Conservation (phyloP, 2,888 invertebrate species). For the Andrena chrysosceles region DNA sequence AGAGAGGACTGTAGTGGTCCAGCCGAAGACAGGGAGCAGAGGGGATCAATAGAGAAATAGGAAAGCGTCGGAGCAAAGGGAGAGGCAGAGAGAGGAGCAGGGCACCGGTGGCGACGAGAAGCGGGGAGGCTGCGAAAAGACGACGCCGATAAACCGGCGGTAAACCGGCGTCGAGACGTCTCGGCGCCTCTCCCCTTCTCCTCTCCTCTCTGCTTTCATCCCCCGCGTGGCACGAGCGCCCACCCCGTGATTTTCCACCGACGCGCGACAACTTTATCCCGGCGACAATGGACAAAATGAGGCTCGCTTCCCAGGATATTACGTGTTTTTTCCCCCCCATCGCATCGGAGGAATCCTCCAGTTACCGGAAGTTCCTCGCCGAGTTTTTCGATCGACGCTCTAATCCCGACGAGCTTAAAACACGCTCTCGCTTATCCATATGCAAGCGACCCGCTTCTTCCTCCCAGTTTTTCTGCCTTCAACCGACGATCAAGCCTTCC, state of each 20-base stretch:
- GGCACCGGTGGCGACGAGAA: slow-evolving; percentile 18
- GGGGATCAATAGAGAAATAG: slow-evolving; percentile 60
- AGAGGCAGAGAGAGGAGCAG: slow-evolving; percentile 17
- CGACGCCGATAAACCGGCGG: slow-evolving; percentile 76
- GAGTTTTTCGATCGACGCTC: slow-evolving; percentile 44
- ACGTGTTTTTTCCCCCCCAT: slow-evolving; percentile 18
- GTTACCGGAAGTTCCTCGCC: background rate
- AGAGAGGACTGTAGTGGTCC: slow-evolving; percentile 22
- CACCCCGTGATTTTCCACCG: slow-evolving; percentile 75
- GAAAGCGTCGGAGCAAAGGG: slow-evolving; percentile 10
- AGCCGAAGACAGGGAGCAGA: slow-evolving; percentile 36
- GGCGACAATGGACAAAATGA: slow-evolving; percentile 60
- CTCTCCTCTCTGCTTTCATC: background rate
- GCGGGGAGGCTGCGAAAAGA: slow-evolving; percentile 71
- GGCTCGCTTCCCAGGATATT: slow-evolving; percentile 35
- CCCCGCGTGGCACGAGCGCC: slow-evolving; percentile 11
- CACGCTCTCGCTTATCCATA: slow-evolving; percentile 42
- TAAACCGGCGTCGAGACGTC: slow-evolving; percentile 81
- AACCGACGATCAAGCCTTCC: slow-evolving; percentile 39
- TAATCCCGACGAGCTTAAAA: slow-evolving; percentile 47
- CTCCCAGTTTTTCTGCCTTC: slow-evolving; percentile 50
- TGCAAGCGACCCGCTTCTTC: slow-evolving; percentile 25
- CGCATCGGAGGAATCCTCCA: slow-evolving; percentile 11
- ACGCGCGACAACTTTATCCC: slow-evolving; percentile 72
- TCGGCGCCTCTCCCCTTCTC: slow-evolving; percentile 72